Conservation (phyloP, 2,797 vertebrate genomes). For the Chelon labrosus region DNA sequence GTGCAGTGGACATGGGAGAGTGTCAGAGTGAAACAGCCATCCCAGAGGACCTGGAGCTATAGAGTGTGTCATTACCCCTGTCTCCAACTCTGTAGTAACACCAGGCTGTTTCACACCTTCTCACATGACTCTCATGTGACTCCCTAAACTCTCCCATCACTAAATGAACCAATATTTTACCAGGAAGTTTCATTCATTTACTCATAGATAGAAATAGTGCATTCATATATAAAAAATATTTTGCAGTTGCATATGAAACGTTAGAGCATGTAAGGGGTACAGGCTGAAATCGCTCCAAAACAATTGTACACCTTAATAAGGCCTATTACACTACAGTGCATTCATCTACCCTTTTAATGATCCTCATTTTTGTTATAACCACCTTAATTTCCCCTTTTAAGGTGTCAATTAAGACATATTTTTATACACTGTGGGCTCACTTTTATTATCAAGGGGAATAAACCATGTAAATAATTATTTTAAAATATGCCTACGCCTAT, state of each 20-base stretch:
- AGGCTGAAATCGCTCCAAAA: no score
- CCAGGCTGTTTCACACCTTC: not conserved
- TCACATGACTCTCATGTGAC: conserved; percentile 14
- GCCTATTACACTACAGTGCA: not conserved
- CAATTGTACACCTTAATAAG: no score
- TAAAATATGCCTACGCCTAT: no score
- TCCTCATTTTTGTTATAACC: not conserved
- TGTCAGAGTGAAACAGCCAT: conserved; percentile 15
- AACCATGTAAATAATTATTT: no score
- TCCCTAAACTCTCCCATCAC: not conserved
- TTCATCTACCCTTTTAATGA: not conserved
- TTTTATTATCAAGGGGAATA: no score
- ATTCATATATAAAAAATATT: no score
- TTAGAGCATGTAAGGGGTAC: no score
- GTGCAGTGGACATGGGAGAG: conserved; percentile 6
- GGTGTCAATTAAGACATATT: not conserved
- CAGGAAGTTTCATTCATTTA: no score
- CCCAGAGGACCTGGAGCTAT: not conserved
- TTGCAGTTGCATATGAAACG: no score
- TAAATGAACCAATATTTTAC: not conserved
- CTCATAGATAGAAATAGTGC: no score
- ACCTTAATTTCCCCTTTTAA: not conserved
- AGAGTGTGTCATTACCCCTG: not conserved
- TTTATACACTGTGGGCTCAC: not conserved
- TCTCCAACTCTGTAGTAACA: not conserved